Conservation (phyloP, 2,113 vertebrate species). For the Prunella fulvescens region DNA sequence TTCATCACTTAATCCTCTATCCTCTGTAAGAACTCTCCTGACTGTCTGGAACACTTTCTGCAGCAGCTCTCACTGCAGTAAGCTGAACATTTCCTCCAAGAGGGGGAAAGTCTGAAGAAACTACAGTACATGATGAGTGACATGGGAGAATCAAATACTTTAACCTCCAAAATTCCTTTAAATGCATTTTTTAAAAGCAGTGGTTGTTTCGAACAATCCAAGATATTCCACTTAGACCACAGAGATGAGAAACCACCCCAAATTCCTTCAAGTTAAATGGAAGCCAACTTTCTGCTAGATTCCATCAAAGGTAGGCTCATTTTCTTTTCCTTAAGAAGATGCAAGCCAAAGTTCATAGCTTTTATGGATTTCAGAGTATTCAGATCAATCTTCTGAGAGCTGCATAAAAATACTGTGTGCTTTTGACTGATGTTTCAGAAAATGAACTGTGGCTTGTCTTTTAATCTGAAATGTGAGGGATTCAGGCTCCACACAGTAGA, state of each 20-base stretch:
- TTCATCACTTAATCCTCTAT: slow-evolving; percentile 33
- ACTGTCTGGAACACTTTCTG: slow-evolving; percentile 14
- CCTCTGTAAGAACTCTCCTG: background rate
- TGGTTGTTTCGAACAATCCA: background rate
- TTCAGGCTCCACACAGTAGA: background rate
- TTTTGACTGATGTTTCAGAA: background rate
- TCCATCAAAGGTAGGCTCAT: background rate
- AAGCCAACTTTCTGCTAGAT: background rate
- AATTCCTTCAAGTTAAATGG: background rate
- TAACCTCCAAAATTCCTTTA: background rate
- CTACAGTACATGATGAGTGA: background rate
- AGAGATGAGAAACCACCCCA: background rate
- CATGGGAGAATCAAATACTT: background rate
- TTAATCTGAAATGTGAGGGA: background rate
- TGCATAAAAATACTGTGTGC: background rate
- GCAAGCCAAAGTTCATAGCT: slow-evolving; percentile 9
- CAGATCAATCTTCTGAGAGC: background rate
- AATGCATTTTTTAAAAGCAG: background rate
- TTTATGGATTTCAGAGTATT: background rate
- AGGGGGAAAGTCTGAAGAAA: slow-evolving; percentile 10
- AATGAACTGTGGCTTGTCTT: background rate
- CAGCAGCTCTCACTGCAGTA: background rate
- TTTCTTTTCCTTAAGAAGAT: background rate
- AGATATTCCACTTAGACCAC: background rate
- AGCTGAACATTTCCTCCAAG: slow-evolving; percentile 20